Evolutionary conservation across 2,797 vertebrate species (phyloP), one percentile per base, ranked within the genome.

Genomic region (Sebastes aleutianus): DNA sequence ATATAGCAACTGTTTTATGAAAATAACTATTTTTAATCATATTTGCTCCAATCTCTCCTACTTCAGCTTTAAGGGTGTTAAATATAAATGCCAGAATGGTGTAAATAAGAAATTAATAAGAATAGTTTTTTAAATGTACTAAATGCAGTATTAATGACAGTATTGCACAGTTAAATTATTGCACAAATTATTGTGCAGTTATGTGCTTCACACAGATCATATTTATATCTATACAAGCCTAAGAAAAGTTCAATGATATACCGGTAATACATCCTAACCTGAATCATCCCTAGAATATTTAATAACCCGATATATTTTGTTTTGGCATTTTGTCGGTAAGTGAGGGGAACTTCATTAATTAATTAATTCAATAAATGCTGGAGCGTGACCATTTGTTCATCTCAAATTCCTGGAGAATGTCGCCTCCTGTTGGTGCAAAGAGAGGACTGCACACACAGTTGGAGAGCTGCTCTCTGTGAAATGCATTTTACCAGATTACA

Each of bases 371-470:
- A 24, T 16, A 43, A 12, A 47, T 24, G 3, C 8, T 29, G 7
- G 3, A 56, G 31, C 2, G 6, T 18, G 39, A 50, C 11, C 4
- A 5, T 16, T 47, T 47, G 43, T 54, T 26, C 4, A 47, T 16
- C 13, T 36, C 2, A 16, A 16, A 13, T 32, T 20, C 10, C 8
- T 43, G 53, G 27, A 6, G 27, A 29, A 64, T 14, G 69, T 29
- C 16, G 26, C 69, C 90, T 0, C 74, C 84, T 84, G 80, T 69
- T 80, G 84, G 18, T 77, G 4, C 1, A 24, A 5, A 20, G 7
- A 1, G 14, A 31, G 14, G 16, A 47, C 4, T 47, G 39, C 39
- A 47, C 43, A 47, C 16, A 47, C 43, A 47, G 43, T 39, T 39
- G 43, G 16, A 47, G 43, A 18, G 43, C 16, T 47, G 14, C 43